A percentile compares a stretch with the other conserved stretches of the same genome.
Evolutionary conservation across 2,113 vertebrate species (phyloP).

Genomic region (Suncus etruscus): DNA sequence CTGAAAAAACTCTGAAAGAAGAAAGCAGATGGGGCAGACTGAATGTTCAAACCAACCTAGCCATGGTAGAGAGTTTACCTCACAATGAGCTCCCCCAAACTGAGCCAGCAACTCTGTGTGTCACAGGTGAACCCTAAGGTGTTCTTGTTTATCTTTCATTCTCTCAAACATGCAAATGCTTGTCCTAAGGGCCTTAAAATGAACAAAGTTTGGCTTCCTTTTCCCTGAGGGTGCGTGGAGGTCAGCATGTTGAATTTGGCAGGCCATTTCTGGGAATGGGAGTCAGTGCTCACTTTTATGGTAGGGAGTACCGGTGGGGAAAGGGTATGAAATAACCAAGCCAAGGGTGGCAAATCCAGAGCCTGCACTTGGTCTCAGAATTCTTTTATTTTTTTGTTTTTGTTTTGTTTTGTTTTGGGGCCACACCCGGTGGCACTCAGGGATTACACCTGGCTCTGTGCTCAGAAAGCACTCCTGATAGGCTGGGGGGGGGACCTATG

Average conservation of each 20-base stretch:
- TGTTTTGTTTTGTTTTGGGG: too few relatives aligned
- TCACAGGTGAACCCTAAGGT: background rate
- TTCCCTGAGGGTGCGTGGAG: constrained; percentile 29
- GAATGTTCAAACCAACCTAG: background rate
- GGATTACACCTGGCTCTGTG: too few relatives aligned
- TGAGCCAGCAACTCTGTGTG: background rate
- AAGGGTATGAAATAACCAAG: constrained; percentile 20
- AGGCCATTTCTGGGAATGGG: constrained; percentile 38
- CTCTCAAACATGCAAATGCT: constrained; percentile 7
- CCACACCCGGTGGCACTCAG: too few relatives aligned
- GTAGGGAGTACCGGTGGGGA: constrained; percentile 28
- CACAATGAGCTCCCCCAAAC: constrained; percentile 6
- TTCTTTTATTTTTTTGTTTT: background rate
- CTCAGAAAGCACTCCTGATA: too few relatives aligned
- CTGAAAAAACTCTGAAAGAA: too few relatives aligned
- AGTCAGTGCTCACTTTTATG: constrained; percentile 24
- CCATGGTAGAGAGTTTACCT: background rate
- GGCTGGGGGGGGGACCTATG: too few relatives aligned
- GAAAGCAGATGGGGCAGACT: background rate
- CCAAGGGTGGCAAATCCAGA: background rate
- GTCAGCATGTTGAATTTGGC: constrained; percentile 20
- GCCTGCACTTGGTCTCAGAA: constrained; percentile 40
- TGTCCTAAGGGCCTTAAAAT: constrained; percentile 39
- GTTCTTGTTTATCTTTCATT: constrained; percentile 29
- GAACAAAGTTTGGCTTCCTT: constrained; percentile 46